Conservation (phyloP, 2,797 vertebrate species). For the Liasis olivaceus region DNA sequence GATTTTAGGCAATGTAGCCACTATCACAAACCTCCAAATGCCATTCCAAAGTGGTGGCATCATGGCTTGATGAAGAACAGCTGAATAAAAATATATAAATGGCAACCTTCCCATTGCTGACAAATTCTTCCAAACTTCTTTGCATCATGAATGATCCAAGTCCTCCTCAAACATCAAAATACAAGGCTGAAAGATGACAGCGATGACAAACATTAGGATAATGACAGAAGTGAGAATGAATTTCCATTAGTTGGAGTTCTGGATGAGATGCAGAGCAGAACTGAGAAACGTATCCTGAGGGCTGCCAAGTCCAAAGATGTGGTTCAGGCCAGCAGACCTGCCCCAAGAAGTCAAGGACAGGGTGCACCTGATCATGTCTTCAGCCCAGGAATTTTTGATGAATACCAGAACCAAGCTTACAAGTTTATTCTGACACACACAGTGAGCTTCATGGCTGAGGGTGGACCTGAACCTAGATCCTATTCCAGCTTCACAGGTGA, state of each 20-base stretch:
- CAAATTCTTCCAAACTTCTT: neutral
- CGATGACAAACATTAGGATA: conserved; percentile 8
- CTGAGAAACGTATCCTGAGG: neutral
- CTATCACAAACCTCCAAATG: neutral
- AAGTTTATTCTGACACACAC: too few species aligned
- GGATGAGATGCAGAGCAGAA: neutral
- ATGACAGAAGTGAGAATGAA: conserved; percentile 19
- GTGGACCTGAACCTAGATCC: too few species aligned
- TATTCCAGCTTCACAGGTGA: too few species aligned
- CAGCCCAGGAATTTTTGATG: too few species aligned
- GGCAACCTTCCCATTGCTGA: neutral
- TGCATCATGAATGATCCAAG: neutral
- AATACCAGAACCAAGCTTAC: too few species aligned
- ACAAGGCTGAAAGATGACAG: conserved; percentile 28
- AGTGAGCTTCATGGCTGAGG: too few species aligned
- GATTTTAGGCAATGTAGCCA: neutral
- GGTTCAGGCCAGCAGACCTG: too few species aligned
- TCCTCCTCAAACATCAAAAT: conserved; percentile 24
- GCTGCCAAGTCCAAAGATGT: too few species aligned
- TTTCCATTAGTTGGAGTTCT: conserved; percentile 10
- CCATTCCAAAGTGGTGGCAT: neutral
- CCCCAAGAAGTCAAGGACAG: too few species aligned
- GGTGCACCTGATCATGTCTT: too few species aligned
- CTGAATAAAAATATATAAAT: too few species aligned
- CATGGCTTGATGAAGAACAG: conserved; percentile 3